Percentiles rank a stretch among this genome's conserved stretches.
phyloP scores from a whole-genome alignment of 1,140 invertebrate genomes.

The Drosophila novamexicana region DNA sequence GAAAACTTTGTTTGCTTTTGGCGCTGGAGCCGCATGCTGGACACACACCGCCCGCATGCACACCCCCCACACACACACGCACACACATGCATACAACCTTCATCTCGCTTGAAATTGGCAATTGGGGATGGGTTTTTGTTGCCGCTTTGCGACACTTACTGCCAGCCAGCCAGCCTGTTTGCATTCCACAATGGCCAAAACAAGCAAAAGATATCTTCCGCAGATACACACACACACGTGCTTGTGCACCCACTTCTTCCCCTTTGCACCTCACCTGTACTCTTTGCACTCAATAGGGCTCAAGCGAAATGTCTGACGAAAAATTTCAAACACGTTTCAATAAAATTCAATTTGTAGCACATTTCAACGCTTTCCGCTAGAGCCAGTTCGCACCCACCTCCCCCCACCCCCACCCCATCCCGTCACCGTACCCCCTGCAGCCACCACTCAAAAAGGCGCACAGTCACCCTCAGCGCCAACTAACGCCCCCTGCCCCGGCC shows the following conservation, averaged over 20 bases:
- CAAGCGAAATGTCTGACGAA: conserved; percentile 58
- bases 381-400: conserved; percentile 9
- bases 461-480: neutral
- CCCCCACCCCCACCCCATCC: neutral
- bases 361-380: conserved; percentile 79
- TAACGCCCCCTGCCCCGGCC: neutral
- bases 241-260: neutral
- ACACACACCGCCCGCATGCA: neutral
- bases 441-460: neutral
- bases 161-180: conserved; percentile 54
- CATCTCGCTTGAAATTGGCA: conserved; percentile 42
- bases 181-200: conserved; percentile 69
- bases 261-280: conserved; percentile 3
- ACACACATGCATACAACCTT: neutral
- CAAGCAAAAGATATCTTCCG: conserved; percentile 54
- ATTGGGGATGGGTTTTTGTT: conserved; percentile 55
- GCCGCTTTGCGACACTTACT: conserved; percentile 58
- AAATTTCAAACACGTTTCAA: conserved; percentile 83
- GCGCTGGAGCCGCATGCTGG: conserved; percentile 12
- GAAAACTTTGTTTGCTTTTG: conserved; percentile 21
- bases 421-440: neutral
- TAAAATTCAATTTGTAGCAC: conserved; percentile 83
- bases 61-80: neutral
- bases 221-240: conserved; percentile 8
- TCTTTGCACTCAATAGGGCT: conserved; percentile 10